Percentiles rank a stretch among this genome's conserved stretches.
phyloP scores from a whole-genome alignment of 2,113 vertebrate species.

The Heterotis niloticus region DNA sequence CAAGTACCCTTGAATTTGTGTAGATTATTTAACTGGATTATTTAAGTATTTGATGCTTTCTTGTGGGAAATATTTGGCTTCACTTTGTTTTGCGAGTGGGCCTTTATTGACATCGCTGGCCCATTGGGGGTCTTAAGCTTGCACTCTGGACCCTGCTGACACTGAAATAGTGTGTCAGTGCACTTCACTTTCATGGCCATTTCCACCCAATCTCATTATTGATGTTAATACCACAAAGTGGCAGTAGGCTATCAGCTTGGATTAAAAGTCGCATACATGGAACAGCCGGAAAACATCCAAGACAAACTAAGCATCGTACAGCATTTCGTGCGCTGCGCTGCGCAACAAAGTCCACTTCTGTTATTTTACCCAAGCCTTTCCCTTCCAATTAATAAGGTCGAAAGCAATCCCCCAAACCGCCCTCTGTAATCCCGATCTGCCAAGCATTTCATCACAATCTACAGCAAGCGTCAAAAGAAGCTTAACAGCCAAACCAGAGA shows the following conservation, averaged over 20 bases:
- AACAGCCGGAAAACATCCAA: background rate
- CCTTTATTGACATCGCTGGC: background rate
- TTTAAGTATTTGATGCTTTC: no score
- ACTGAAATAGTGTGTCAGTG: no score
- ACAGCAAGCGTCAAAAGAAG: background rate
- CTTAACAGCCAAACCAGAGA: background rate
- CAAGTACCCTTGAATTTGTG: background rate
- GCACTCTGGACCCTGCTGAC: background rate
- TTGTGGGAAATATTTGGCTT: background rate
- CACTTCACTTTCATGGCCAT: no score
- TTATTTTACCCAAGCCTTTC: no score
- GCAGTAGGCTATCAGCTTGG: background rate
- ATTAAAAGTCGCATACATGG: background rate
- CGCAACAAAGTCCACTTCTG: no score
- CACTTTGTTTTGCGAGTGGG: background rate
- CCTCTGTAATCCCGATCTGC: background rate
- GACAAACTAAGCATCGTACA: background rate
- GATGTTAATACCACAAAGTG: background rate
- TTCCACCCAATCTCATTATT: background rate
- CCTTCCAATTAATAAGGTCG: slow-evolving; percentile 4
- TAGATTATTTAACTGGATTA: background rate
- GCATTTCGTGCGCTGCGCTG: no score
- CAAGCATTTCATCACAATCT: background rate
- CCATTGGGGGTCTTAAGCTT: background rate
- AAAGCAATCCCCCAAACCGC: background rate